These are phyloP conservation scores for Halcyon chelicuti DNA, from an alignment of 2,797 vertebrate species.

Conservation along the genomic window DNA sequence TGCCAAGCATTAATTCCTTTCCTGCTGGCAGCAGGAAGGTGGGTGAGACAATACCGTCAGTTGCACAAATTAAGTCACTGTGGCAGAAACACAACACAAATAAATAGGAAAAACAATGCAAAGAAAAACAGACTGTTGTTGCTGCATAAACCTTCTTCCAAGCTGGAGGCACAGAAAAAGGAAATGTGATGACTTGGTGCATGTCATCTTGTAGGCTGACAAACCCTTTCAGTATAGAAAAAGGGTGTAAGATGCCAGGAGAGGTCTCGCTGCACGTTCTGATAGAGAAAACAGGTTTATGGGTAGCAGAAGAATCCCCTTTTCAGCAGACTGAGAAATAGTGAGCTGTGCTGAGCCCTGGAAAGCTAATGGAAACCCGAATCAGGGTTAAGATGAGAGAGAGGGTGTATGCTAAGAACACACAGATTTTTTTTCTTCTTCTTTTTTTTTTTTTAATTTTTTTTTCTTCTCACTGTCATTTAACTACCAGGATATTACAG, in stretches of 20 bases:
- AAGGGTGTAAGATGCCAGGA: not conserved
- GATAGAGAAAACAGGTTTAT: not conserved
- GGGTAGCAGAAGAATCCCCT: not conserved
- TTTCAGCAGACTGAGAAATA: not conserved
- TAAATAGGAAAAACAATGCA: conserved; percentile 26
- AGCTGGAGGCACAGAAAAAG: conserved; percentile 10
- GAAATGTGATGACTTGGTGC: conserved; percentile 24
- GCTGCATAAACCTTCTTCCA: conserved; percentile 27
- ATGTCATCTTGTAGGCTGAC: conserved; percentile 24
- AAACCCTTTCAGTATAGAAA: not conserved
- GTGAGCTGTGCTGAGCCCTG: not conserved
- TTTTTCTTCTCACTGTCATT: not conserved
- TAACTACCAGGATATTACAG: not conserved
- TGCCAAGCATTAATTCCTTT: conserved; percentile 58
- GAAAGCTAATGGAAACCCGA: not conserved
- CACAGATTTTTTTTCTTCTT: not conserved
- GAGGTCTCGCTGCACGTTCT: not conserved
- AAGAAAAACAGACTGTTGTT: conserved; percentile 25
- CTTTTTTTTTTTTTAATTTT: not conserved
- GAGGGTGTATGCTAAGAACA: not conserved
- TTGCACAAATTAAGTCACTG: conserved; percentile 61
- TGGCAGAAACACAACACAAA: conserved; percentile 56
- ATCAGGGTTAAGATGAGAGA: not conserved
- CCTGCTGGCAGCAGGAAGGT: conserved; percentile 61
- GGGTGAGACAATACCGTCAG: conserved; percentile 35